Conservation (phyloP, 2,888 invertebrate species). For the Torymus tubicola region DNA sequence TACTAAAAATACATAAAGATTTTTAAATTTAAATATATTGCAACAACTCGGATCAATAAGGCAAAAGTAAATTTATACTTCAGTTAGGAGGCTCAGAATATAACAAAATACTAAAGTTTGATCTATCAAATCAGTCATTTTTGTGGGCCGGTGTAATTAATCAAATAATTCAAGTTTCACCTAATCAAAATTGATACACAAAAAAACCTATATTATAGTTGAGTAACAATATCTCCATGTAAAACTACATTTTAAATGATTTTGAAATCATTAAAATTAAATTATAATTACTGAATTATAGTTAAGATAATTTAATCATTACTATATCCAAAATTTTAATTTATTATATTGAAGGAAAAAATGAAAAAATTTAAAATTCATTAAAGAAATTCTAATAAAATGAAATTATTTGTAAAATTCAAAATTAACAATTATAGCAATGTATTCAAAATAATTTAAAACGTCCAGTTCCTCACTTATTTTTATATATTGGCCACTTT, state of each 20-base stretch:
- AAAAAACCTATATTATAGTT: constrained; percentile 39
- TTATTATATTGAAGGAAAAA: not conserved
- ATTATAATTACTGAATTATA: not conserved
- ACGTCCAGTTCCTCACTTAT: constrained; percentile 25
- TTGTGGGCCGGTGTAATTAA: not conserved
- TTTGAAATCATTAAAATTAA: constrained; percentile 25
- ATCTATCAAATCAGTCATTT: too few relatives aligned
- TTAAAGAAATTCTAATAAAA: constrained; percentile 42
- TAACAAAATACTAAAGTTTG: too few relatives aligned
- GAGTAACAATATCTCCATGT: constrained; percentile 31
- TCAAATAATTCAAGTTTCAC: constrained; percentile 44
- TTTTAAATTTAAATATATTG: too few relatives aligned
- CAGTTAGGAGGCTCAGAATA: too few relatives aligned
- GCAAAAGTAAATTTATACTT: too few relatives aligned
- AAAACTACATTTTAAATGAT: constrained; percentile 35
- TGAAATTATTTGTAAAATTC: constrained; percentile 8
- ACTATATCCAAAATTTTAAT: constrained; percentile 39
- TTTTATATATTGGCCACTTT: constrained; percentile 37
- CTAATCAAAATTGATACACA: constrained; percentile 46
- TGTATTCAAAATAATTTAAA: constrained; percentile 2
- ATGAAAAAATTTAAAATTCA: constrained; percentile 8
- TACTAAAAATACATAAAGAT: too few relatives aligned
- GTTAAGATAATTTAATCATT: constrained; percentile 17
- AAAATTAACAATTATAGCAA: too few relatives aligned
- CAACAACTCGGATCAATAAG: too few relatives aligned